These are phyloP conservation scores for Syrmaticus mikado DNA, from an alignment of 2,113 vertebrate genomes.

Conservation along the genomic window DNA sequence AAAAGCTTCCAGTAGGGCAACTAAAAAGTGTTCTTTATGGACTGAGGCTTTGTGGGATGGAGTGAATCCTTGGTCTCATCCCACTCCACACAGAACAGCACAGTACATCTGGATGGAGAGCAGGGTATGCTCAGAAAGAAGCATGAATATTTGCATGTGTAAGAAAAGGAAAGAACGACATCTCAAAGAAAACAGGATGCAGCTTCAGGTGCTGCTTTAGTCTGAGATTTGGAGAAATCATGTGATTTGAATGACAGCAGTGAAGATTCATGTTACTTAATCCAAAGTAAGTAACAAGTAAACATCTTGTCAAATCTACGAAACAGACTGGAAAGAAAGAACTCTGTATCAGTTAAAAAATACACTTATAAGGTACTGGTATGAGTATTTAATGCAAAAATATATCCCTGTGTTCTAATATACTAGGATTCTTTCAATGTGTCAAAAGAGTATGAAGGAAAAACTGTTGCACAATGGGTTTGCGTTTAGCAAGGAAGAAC, in stretches of 20 bases:
- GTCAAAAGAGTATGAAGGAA: neutral
- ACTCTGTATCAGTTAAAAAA: neutral
- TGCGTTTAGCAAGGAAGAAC: neutral
- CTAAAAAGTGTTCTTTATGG: neutral
- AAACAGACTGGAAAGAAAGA: neutral
- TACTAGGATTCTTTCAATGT: neutral
- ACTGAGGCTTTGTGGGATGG: neutral
- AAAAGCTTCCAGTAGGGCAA: neutral
- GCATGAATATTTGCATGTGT: neutral
- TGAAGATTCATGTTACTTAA: neutral
- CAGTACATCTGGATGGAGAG: neutral
- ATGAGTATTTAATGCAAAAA: neutral
- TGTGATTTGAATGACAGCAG: neutral
- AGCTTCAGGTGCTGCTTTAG: neutral
- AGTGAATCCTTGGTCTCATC: neutral
- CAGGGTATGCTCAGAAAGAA: neutral
- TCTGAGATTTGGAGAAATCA: neutral
- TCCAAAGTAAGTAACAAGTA: neutral
- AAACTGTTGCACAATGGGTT: neutral
- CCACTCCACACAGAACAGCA: neutral
- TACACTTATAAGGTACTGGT: neutral
- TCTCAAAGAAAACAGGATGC: neutral
- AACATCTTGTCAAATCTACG: neutral
- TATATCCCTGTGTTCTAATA: neutral
- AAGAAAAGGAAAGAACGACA: neutral